phyloP scores from a whole-genome alignment of 1,140 invertebrate genomes.

The Araneus ventricosus region DNA sequence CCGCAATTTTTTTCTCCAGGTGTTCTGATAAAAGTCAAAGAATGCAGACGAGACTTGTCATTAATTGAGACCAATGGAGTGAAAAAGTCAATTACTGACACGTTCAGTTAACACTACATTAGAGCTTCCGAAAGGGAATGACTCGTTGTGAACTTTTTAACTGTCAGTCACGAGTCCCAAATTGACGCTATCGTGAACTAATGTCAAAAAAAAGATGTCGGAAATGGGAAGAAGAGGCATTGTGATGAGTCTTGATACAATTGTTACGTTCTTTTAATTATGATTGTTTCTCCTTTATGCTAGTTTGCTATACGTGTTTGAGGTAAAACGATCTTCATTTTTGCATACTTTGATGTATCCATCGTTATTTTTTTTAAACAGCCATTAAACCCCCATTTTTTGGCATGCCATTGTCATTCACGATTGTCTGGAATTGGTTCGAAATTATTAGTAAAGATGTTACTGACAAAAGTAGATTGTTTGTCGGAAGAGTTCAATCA shows the following conservation, averaged over 20 bases:
- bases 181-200: not conserved
- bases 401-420: not conserved
- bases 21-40: not conserved
- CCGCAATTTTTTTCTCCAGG: not conserved
- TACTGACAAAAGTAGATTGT: not conserved
- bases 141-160: not conserved
- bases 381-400: not conserved
- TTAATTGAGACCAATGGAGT: not conserved
- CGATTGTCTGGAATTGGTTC: not conserved
- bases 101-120: not conserved
- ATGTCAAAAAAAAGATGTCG: not conserved
- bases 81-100: conserved; percentile 6
- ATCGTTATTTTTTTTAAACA: not conserved
- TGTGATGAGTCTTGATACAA: not conserved
- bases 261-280: not conserved
- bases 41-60: not conserved
- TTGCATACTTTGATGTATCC: not conserved
- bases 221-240: not conserved
- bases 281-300: not conserved
- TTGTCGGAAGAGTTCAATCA: not conserved
- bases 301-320: not conserved
- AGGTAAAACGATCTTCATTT: not conserved
- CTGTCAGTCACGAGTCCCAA: not conserved
- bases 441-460: not conserved
- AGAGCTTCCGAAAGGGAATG: not conserved